A percentile compares a stretch with the other conserved stretches of the same genome.
These are phyloP conservation scores for Meta bourneti DNA, from an alignment of 2,888 invertebrate genomes.

Conservation along the genomic window DNA sequence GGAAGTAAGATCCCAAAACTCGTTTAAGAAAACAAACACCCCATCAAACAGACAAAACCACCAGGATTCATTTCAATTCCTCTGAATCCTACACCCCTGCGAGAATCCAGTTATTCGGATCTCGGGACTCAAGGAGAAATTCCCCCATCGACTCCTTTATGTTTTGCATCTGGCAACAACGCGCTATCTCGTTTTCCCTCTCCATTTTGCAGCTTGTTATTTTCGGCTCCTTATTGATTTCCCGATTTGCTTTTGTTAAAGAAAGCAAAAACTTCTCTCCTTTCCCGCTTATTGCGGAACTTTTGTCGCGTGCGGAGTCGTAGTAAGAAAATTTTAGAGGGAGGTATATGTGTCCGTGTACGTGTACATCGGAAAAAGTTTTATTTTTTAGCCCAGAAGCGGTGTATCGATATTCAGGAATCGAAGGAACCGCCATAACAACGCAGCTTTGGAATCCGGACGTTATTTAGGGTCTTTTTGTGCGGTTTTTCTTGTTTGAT, in stretches of 20 bases:
- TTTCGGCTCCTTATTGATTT: constrained; percentile 45
- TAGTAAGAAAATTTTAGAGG: constrained; percentile 16
- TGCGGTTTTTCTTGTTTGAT: background rate
- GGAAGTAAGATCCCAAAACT: background rate
- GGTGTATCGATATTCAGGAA: background rate
- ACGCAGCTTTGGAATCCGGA: background rate
- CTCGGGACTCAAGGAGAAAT: background rate
- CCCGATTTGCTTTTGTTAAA: constrained; percentile 40
- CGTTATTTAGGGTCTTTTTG: background rate
- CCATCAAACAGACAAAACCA: background rate
- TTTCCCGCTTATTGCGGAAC: constrained; percentile 17
- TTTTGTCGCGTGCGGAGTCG: background rate
- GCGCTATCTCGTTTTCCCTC: constrained; percentile 2
- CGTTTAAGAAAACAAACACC: background rate
- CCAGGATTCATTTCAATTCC: background rate
- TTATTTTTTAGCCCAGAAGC: background rate
- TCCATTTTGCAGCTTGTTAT: constrained; percentile 37
- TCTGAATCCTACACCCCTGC: background rate
- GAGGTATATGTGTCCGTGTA: background rate
- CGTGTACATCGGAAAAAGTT: background rate
- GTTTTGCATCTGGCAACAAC: constrained; percentile 25
- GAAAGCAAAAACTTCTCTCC: constrained; percentile 11
- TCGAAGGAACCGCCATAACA: background rate
- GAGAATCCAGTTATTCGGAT: background rate
- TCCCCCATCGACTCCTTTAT: constrained; percentile 10